These are phyloP conservation scores for Meteorus sp. DNA, from an alignment of 1,140 invertebrate genomes.

Conservation along the genomic window DNA sequence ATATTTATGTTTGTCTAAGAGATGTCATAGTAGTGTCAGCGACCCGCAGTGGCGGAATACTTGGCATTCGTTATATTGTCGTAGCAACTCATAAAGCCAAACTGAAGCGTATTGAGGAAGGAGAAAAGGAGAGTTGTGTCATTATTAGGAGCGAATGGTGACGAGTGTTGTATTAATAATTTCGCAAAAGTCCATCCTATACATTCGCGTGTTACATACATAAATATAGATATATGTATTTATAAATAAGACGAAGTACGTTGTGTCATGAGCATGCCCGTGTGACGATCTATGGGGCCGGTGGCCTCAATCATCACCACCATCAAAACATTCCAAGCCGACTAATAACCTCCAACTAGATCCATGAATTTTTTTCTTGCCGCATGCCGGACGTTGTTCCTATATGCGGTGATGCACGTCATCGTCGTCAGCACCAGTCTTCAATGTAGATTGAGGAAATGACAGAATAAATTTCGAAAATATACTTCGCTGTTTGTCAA, in stretches of 20 bases:
- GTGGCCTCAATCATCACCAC: conserved; percentile 14
- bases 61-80: too few species aligned
- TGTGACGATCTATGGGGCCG: conserved; percentile 19
- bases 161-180: conserved; percentile 13
- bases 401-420: neutral
- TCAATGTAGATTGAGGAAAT: neutral
- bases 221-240: too few species aligned
- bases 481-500: too few species aligned
- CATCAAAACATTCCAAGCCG: conserved; percentile 19
- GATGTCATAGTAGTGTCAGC: conserved; percentile 11
- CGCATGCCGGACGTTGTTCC: conserved; percentile 4
- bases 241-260: neutral
- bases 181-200: conserved; percentile 6
- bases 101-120: too few species aligned
- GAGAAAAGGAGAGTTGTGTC: too few species aligned
- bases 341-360: conserved; percentile 20
- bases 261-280: neutral
- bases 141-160: too few species aligned
- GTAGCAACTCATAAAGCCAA: too few species aligned
- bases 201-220: too few species aligned
- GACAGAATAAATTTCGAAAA: too few species aligned
- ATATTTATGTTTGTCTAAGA: neutral
- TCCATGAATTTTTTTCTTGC: conserved; percentile 10
- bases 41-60: too few species aligned
- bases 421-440: neutral